phyloP scores from a whole-genome alignment of 2,888 invertebrate species.

The Cheilosia vulpina region DNA sequence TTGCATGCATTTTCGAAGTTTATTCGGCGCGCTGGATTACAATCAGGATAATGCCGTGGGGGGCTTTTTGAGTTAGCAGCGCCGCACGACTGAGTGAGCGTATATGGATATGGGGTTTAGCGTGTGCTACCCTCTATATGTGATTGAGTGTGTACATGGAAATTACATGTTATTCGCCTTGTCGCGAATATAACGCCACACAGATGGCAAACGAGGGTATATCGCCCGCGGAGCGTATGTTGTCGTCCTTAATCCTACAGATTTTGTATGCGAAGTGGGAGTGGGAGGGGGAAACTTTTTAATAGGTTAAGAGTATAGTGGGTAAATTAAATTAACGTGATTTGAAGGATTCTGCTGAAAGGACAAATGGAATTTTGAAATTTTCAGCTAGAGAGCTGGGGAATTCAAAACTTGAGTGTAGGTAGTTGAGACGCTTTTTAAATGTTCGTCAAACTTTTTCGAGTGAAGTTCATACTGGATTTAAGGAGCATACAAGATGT shows the following conservation, averaged over 20 bases:
- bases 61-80: constrained; percentile 56
- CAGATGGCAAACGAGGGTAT: constrained; percentile 43
- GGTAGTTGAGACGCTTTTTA: neutral
- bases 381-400: neutral
- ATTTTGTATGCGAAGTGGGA: constrained; percentile 5
- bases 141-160: constrained; percentile 55
- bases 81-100: constrained; percentile 9
- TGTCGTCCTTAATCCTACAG: constrained; percentile 42
- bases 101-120: neutral
- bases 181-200: constrained; percentile 17
- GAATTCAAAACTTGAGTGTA: neutral
- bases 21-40: constrained; percentile 65
- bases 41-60: constrained; percentile 65
- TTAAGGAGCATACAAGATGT: too few species aligned
- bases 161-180: constrained; percentile 48
- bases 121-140: constrained; percentile 5
- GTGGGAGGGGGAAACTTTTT: constrained; percentile 35
- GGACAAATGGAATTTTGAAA: neutral
- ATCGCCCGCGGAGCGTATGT: constrained; percentile 33
- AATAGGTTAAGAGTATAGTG: constrained; percentile 58
- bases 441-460: neutral
- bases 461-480: too few species aligned
- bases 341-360: constrained; percentile 7
- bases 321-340: constrained; percentile 49
- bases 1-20: constrained; percentile 66